Conservation (phyloP, 2,888 invertebrate species). For the Eilema caniola region DNA sequence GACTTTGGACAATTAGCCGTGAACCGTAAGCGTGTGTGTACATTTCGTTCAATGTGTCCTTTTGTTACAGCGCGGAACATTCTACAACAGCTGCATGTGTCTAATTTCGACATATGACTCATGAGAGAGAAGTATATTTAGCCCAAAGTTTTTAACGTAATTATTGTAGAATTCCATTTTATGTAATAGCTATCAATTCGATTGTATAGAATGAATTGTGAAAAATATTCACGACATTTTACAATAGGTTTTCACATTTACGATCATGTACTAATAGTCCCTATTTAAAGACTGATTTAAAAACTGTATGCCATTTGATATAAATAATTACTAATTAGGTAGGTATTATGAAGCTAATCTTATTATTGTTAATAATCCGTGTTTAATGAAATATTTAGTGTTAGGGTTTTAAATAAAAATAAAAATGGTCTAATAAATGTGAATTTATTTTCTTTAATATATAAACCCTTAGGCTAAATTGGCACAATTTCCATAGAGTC, state of each 20-base stretch:
- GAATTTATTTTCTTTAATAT: conserved; percentile 53
- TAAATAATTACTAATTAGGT: conserved; percentile 14
- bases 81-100: conserved; percentile 93
- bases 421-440: conserved; percentile 30
- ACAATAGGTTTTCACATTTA: conserved; percentile 25
- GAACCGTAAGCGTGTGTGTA: not conserved
- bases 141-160: not conserved
- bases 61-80: conserved; percentile 92
- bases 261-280: conserved; percentile 43
- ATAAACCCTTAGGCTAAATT: conserved; percentile 57
- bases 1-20: not conserved
- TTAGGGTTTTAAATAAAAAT: conserved; percentile 37
- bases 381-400: conserved; percentile 25
- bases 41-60: conserved; percentile 8
- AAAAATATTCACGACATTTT: not conserved
- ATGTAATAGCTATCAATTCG: not conserved
- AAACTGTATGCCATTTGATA: conserved; percentile 36
- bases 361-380: conserved; percentile 34
- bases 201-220: not conserved
- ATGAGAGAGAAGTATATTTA: not conserved
- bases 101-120: conserved; percentile 90
- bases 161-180: not conserved
- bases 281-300: conserved; percentile 53
- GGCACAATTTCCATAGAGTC: conserved; percentile 63
- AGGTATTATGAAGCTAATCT: conserved; percentile 18